These are phyloP conservation scores for Caenorhabditis wallacei DNA, from an alignment of 2,888 invertebrate genomes.

Conservation along the genomic window DNA sequence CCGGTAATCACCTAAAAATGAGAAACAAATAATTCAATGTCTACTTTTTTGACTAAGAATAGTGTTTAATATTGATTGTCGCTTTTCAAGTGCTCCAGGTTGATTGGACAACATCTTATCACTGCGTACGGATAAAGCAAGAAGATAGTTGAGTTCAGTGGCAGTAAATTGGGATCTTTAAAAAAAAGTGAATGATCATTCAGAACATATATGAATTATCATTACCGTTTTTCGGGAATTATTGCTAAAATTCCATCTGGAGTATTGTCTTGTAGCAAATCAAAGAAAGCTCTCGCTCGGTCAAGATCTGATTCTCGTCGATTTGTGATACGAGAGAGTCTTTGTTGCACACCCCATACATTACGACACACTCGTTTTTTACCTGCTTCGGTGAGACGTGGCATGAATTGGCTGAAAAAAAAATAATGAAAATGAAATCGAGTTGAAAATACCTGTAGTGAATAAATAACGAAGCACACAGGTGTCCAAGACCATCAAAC, in stretches of 20 bases:
- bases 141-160: constrained; percentile 71
- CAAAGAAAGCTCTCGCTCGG: constrained; percentile 87
- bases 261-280: constrained; percentile 73
- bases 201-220: not conserved
- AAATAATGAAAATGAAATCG: not conserved
- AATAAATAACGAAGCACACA: constrained; percentile 90
- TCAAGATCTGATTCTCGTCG: constrained; percentile 88
- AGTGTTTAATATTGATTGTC: constrained; percentile 90
- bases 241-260: constrained; percentile 84
- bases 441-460: constrained; percentile 84
- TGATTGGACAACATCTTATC: constrained; percentile 84
- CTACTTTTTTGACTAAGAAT: constrained; percentile 86
- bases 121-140: constrained; percentile 89
- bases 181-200: not conserved
- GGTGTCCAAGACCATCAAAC: constrained; percentile 87
- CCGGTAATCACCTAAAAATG: constrained; percentile 27
- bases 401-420: constrained; percentile 88
- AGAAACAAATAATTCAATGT: not conserved
- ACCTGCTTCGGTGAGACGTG: constrained; percentile 90
- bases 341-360: constrained; percentile 91
- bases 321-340: constrained; percentile 91
- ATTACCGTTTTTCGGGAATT: constrained; percentile 85
- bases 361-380: constrained; percentile 90
- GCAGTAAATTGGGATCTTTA: constrained; percentile 49
- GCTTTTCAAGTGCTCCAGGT: constrained; percentile 84